phyloP scores from a whole-genome alignment of 2,113 vertebrate genomes.

The Boulengeromyrus knoepffleri region DNA sequence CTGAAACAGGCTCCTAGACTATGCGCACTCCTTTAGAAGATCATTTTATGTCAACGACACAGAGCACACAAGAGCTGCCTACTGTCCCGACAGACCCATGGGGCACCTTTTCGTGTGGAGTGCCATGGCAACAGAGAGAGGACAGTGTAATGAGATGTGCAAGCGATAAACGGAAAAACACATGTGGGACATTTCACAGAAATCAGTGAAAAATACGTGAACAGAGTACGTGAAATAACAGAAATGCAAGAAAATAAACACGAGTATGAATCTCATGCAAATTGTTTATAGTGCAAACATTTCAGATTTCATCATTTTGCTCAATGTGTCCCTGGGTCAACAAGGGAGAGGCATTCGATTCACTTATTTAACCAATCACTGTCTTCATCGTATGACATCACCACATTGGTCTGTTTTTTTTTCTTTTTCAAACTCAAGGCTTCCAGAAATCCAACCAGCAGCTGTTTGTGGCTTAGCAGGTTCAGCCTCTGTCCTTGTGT shows the following conservation, averaged over 20 bases:
- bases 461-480: no score
- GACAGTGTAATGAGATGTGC: not conserved
- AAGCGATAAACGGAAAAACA: not conserved
- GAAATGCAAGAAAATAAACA: conserved; percentile 43
- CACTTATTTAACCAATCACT: not conserved
- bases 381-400: not conserved
- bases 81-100: conserved; percentile 65
- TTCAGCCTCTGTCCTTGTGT: no score
- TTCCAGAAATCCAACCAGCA: no score
- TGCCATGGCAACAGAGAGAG: conserved; percentile 1
- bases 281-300: not conserved
- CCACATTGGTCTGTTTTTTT: no score
- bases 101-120: conserved; percentile 56
- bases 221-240: not conserved
- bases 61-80: conserved; percentile 58
- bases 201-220: not conserved
- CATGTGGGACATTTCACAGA: not conserved
- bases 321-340: not conserved
- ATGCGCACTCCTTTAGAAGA: not conserved
- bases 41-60: not conserved
- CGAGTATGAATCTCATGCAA: conserved; percentile 12
- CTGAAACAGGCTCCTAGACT: not conserved
- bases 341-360: not conserved
- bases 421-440: no score
- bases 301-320: not conserved